Evolutionary conservation across 2,888 invertebrate genomes (phyloP), one percentile per base, ranked within the genome.

Genomic region (Pristionchus mayeri): DNA sequence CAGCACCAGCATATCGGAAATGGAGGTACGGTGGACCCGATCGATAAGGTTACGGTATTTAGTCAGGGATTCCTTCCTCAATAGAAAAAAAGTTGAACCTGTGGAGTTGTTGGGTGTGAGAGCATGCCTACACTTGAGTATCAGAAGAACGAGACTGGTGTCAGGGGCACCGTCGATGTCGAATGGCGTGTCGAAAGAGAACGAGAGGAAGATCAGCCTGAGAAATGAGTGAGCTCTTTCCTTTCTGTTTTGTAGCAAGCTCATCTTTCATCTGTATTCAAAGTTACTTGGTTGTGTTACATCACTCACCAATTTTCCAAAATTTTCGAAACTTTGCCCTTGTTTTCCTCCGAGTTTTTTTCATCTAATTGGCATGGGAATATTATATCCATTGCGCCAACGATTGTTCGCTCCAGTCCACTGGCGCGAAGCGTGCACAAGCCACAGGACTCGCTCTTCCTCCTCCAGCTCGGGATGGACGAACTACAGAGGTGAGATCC

Each of bases 401-500:
- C 0, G 9, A 1, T 52, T 48, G 34, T 24, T 78, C 24, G 50
- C 82, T 88, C 40, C 75, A 89, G 90, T 34, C 90, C 90, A 13
- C 86, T 86, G 27, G 89, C 89, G 79, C 85, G 87, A 63, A 86
- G 88, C 3, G 87, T 92, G 34, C 92, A 92, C 86, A 84, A 86
- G 3, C 89, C 91, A 16, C 92, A 92, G 83, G 92, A 92, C 81
- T 92, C 91, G 18, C 86, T 92, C 13, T 92, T 99, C n/a, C 93
- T 98, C 98, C 89, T 97, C 97, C 95, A 96, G 96, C 90, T 94
- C 94, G 89, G 94, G 94, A 37, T 95, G 94, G 92, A 94, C 93
- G 50, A 94, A 95, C 90, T 95, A 94, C 90, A 91, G 94, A 86
- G 95, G 84, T 84, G 40, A 44, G 44, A 13, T n/a, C n/a, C n/a